These are phyloP conservation scores for Platyura marginata DNA, from an alignment of 1,140 invertebrate species.

Conservation along the genomic window DNA sequence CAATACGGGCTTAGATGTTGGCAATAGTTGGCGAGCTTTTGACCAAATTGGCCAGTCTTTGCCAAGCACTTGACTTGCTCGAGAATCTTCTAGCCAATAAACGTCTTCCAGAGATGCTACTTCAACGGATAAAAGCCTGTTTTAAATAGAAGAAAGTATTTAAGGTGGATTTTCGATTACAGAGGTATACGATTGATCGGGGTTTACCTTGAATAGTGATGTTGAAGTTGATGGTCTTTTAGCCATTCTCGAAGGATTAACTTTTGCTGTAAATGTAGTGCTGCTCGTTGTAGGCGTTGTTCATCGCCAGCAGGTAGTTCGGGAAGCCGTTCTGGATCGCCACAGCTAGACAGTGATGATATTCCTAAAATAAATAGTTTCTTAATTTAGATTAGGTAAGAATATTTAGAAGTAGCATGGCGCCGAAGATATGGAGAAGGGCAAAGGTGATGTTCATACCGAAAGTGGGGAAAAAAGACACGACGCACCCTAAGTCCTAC, in stretches of 20 bases:
- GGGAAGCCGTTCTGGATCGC: constrained; percentile 43
- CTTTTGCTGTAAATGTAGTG: constrained; percentile 54
- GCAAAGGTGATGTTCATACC: too few species aligned
- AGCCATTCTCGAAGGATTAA: constrained; percentile 67
- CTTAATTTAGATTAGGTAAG: neutral
- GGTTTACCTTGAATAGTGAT: constrained; percentile 49
- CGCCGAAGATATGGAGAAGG: too few species aligned
- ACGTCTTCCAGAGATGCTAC: constrained; percentile 69
- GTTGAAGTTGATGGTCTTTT: constrained; percentile 47
- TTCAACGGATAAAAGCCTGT: constrained; percentile 55
- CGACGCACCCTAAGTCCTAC: too few species aligned
- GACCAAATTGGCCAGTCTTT: constrained; percentile 66
- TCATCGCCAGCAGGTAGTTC: constrained; percentile 63
- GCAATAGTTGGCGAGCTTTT: constrained; percentile 52
- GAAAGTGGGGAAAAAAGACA: too few species aligned
- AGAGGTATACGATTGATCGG: neutral
- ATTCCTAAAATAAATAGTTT: constrained; percentile 36
- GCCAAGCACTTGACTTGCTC: constrained; percentile 48
- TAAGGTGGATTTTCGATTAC: neutral
- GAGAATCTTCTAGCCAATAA: constrained; percentile 70
- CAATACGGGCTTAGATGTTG: constrained; percentile 57
- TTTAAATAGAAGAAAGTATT: too few species aligned
- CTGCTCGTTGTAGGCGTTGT: constrained; percentile 54
- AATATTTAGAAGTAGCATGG: too few species aligned
- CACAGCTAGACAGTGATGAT: constrained; percentile 57